phyloP scores from a whole-genome alignment of 2,797 vertebrate genomes.

The Amazona finschi region DNA sequence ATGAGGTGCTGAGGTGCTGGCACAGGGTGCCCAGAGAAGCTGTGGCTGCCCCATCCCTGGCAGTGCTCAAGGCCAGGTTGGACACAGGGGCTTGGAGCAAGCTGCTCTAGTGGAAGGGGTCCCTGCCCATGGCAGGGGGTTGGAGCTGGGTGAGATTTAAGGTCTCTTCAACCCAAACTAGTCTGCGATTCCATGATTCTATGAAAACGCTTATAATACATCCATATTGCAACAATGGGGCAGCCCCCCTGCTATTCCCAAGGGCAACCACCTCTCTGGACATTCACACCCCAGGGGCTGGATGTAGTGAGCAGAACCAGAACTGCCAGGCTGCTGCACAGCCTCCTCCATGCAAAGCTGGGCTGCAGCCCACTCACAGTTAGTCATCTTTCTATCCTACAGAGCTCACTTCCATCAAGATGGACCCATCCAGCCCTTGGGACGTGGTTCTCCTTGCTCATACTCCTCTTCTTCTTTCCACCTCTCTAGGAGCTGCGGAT shows the following conservation, averaged over 20 bases:
- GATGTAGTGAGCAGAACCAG: fast-evolving
- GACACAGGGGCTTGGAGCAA: neutral
- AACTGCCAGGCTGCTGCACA: neutral
- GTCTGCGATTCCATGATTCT: neutral
- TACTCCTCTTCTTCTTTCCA: neutral
- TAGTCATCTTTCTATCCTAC: neutral
- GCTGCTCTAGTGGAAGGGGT: neutral
- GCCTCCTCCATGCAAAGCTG: neutral
- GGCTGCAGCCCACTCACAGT: neutral
- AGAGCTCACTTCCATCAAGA: neutral
- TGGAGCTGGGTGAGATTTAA: neutral
- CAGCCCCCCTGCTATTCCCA: fast-evolving
- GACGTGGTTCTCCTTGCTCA: neutral
- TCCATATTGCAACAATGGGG: fast-evolving
- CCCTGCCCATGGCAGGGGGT: neutral
- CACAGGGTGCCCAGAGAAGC: neutral
- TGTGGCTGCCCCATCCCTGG: neutral
- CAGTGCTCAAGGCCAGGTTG: neutral
- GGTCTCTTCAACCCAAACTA: neutral
- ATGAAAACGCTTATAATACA: neutral
- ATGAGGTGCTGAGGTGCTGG: neutral
- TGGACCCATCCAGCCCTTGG: neutral
- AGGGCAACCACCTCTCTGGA: neutral
- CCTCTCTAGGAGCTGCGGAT: conserved; percentile 88
- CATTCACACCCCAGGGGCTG: neutral